A percentile compares a stretch with the other conserved stretches of the same genome.
phyloP scores from a whole-genome alignment of 2,113 vertebrate genomes.

The Microcebus lehilahytsara region DNA sequence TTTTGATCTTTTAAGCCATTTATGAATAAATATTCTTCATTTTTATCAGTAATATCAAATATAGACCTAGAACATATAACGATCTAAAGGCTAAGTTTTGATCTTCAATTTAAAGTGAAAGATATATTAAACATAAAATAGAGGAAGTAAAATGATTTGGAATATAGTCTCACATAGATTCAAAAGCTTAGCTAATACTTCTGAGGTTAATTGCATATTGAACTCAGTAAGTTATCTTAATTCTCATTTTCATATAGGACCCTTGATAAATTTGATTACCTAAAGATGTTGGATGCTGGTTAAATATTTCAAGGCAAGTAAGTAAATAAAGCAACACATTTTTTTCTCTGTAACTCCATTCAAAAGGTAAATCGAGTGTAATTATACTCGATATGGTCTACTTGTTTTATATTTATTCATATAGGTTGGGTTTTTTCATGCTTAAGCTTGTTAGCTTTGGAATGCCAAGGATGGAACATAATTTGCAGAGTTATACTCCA shows the following conservation, averaged over 20 bases:
- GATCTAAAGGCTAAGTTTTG: constrained; percentile 40
- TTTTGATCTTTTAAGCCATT: constrained; percentile 38
- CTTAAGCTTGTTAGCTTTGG: neutral
- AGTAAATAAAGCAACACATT: neutral
- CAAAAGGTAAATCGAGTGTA: neutral
- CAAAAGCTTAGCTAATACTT: constrained; percentile 13
- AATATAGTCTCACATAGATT: neutral
- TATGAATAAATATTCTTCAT: constrained; percentile 37
- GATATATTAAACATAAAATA: constrained; percentile 29
- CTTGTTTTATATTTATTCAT: neutral
- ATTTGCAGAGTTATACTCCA: neutral
- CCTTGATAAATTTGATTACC: neutral
- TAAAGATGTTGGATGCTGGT: neutral
- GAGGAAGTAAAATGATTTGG: neutral
- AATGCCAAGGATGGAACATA: neutral
- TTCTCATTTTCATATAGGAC: constrained; percentile 48
- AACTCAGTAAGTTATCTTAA: constrained; percentile 35
- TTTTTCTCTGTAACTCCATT: constrained; percentile 11
- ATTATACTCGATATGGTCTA: neutral
- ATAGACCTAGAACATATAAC: neutral
- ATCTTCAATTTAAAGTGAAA: constrained; percentile 33
- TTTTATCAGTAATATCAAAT: constrained; percentile 40
- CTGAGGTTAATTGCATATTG: constrained; percentile 47
- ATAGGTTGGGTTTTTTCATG: neutral
- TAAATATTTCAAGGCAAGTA: neutral